Evolutionary conservation across 2,113 vertebrate genomes (phyloP).

Genomic region (Emydura subglobosa): DNA sequence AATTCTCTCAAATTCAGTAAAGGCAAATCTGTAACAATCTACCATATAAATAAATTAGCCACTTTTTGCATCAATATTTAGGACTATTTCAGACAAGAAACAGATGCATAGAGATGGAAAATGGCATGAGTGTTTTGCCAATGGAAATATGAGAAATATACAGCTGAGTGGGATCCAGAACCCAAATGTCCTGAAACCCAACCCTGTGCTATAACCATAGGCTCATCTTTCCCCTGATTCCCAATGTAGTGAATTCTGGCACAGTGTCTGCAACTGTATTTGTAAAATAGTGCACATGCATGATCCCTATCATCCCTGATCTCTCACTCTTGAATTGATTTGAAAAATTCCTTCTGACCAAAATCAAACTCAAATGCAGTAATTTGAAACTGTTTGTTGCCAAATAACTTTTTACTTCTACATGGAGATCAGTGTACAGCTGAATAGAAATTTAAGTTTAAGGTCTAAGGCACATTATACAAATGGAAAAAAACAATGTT

Average conservation of each 20-base stretch:
- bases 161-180: background rate
- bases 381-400: background rate
- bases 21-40: background rate
- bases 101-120: accelerated
- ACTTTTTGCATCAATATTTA: background rate
- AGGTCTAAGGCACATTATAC: background rate
- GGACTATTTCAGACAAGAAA: background rate
- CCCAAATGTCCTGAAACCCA: background rate
- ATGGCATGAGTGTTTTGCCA: background rate
- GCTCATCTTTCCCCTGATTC: background rate
- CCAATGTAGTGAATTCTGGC: background rate
- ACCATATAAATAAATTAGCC: background rate
- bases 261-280: accelerated
- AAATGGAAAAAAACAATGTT: background rate
- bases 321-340: background rate
- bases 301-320: background rate
- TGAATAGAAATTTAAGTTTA: background rate
- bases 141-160: background rate
- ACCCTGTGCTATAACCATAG: background rate
- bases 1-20: background rate
- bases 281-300: background rate
- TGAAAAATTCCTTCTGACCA: background rate
- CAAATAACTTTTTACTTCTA: background rate
- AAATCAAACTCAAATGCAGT: background rate
- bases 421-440: background rate